Evolutionary conservation across 2,113 vertebrate species (phyloP), one percentile per base, ranked within the genome.

Genomic region (Boleophthalmus pectinirostris): DNA sequence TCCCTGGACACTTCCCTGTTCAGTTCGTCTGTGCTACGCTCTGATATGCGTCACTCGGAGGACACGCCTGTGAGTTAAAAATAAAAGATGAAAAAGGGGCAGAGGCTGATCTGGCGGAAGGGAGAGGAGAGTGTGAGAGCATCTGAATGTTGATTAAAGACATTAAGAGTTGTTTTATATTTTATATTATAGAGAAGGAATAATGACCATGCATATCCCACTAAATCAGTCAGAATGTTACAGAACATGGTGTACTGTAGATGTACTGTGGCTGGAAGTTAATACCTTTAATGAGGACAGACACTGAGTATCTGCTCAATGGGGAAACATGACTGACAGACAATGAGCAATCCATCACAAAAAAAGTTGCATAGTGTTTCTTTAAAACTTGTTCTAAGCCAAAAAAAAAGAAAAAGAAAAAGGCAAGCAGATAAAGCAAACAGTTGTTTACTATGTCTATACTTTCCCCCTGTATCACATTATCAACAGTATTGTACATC

Each of bases 1-100:
- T 54, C 71, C 43, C 65, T 72, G 73, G 69, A 72, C 77, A 49
- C 58, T 64, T 76, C 73, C 61, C 79, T 85, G 74, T 78, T 77
- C 74, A 33, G 58, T 24, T 60, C 71, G 85, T 87, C 82, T 5
- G 56, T 70, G 49, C 89, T 89, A 77, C 85, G 85, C 49, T 71
- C 73, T 82, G 74, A 89, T 91, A 78, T 93, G 91, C 92, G 92
- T 94, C 93, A 94, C 63, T 53, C 25, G 70, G 88, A 88, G 92
- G 91, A 81, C 80, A 82, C 63, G 86, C 77, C 85, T 85, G 54
- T 79, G 83, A 85, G 90, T 91, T 93, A 92, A 93, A 92, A 93
- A 94, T 93, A 93, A 93, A 89, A 84, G 84, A 89, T 85, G 80
- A 90, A 85, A 80, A 61, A 25, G 16, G 75, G 73, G 79, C 61